Evolutionary conservation across 1,140 invertebrate species (phyloP).

Genomic region (Kradibia gibbosae): DNA sequence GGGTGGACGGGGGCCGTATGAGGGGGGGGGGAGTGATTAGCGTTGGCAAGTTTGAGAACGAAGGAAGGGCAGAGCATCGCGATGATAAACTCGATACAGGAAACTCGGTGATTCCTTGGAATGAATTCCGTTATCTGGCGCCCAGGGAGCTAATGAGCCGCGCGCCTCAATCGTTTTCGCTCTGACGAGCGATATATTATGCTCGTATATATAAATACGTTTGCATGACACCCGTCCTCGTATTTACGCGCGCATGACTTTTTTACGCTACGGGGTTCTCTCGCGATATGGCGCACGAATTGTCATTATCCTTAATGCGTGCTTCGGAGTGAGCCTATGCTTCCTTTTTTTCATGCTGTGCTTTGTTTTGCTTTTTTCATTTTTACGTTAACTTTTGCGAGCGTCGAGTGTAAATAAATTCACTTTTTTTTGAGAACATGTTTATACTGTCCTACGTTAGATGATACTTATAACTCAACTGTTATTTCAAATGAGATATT

Average conservation of each 20-base stretch:
- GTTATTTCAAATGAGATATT: not conserved
- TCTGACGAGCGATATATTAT: constrained; percentile 19
- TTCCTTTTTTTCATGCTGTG: not conserved
- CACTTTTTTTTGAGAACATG: not conserved
- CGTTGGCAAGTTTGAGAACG: not conserved
- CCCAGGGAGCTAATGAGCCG: constrained; percentile 36
- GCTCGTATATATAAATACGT: not conserved
- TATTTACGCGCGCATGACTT: not conserved
- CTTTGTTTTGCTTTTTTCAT: not conserved
- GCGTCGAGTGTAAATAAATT: not conserved
- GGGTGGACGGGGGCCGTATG: too few relatives aligned
- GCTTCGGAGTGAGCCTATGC: not conserved
- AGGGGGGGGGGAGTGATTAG: too few relatives aligned
- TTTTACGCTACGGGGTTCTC: constrained; percentile 11
- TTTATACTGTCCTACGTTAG: not conserved
- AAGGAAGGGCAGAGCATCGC: not conserved
- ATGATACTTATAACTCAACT: not conserved
- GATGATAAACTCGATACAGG: not conserved
- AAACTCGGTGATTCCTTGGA: constrained; percentile 34
- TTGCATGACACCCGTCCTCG: not conserved
- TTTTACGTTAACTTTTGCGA: constrained; percentile 4
- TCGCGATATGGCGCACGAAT: constrained; percentile 1
- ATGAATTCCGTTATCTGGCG: constrained; percentile 36
- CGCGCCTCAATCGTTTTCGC: not conserved
- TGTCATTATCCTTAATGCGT: constrained; percentile 38